Evolutionary conservation across 37 sponge, comb jelly and placozoan genomes (phyloP).

Genomic region (Lycopodina hypogea): DNA sequence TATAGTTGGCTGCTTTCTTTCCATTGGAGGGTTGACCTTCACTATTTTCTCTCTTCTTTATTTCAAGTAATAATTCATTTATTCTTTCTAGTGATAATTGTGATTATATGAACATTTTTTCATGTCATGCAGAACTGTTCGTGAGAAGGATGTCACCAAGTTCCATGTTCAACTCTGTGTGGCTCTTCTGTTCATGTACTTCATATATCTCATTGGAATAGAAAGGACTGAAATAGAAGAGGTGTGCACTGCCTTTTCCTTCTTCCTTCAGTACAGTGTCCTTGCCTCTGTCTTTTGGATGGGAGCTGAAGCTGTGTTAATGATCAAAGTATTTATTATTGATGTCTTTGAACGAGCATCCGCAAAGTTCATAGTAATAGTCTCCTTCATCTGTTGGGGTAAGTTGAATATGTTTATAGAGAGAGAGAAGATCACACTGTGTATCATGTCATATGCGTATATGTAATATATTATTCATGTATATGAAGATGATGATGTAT

Average conservation of each 20-base stretch:
- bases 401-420: slow-evolving; percentile 18
- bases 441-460: neutral
- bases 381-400: slow-evolving; percentile 61
- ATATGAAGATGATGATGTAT: neutral
- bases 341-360: slow-evolving; percentile 30
- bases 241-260: slow-evolving; percentile 36
- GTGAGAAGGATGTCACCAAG: slow-evolving; percentile 34
- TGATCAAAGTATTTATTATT: slow-evolving; percentile 52
- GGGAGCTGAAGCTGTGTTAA: slow-evolving; percentile 61
- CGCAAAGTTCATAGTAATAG: slow-evolving; percentile 4
- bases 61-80: slow-evolving; percentile 25
- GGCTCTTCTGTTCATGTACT: slow-evolving; percentile 36
- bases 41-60: slow-evolving; percentile 11
- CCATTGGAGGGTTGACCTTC: slow-evolving; percentile 41
- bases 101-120: neutral
- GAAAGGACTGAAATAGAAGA: slow-evolving; percentile 26
- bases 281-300: slow-evolving; percentile 53
- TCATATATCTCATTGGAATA: slow-evolving; percentile 46
- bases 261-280: slow-evolving; percentile 46
- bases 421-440: too few species aligned
- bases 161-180: slow-evolving; percentile 50
- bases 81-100: neutral
- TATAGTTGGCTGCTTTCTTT: slow-evolving; percentile 34
- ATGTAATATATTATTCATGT: neutral
- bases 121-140: slow-evolving; percentile 36